A percentile compares a stretch with the other conserved stretches of the same genome.
Conservation (phyloP, 2,888 invertebrate genomes). For the Heliconius hortense region DNA sequence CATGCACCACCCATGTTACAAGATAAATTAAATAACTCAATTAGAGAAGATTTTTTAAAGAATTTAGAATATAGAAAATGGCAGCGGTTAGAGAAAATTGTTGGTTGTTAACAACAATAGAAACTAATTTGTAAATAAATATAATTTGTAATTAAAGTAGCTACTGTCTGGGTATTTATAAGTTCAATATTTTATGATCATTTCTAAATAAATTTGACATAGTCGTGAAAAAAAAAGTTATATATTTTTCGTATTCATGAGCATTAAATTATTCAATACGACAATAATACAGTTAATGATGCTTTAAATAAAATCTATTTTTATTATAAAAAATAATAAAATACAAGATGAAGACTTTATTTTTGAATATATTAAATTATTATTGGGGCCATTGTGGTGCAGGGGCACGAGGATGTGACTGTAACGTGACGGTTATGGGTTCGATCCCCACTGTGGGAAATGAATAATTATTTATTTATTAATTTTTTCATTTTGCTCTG, state of each 20-base stretch:
- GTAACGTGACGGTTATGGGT: no score
- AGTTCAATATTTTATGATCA: background rate
- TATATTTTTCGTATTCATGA: background rate
- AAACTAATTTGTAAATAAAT: background rate
- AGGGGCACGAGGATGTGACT: no score
- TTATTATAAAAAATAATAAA: background rate
- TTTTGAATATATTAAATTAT: no score
- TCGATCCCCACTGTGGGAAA: no score
- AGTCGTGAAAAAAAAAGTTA: background rate
- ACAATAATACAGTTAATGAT: background rate
- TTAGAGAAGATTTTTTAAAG: slow-evolving; percentile 66
- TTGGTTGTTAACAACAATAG: slow-evolving; percentile 48
- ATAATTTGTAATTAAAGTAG: background rate
- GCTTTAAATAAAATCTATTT: background rate
- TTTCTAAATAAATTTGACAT: background rate
- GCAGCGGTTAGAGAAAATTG: slow-evolving; percentile 60
- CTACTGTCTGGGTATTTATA: background rate
- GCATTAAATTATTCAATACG: background rate
- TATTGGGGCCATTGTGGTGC: no score
- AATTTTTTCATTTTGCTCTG: no score
- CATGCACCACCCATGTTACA: slow-evolving; percentile 54
- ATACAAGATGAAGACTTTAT: no score
- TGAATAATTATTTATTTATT: no score
- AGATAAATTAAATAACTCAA: slow-evolving; percentile 52
- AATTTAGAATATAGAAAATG: slow-evolving; percentile 65